These are phyloP conservation scores for Hermodice carunculata DNA, from an alignment of 2,888 invertebrate genomes.

Conservation along the genomic window DNA sequence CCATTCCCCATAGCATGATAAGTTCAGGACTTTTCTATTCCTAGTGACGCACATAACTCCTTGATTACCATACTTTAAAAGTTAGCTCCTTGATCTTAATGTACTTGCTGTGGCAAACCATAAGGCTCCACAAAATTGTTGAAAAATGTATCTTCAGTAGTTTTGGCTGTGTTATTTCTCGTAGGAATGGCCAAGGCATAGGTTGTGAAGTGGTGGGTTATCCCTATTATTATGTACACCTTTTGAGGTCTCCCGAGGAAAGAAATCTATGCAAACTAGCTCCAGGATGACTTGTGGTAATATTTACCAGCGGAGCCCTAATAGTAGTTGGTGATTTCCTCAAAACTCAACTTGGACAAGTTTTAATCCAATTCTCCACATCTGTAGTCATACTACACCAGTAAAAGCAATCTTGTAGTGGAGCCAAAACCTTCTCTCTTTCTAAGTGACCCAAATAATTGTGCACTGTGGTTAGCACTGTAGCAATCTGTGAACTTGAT, in stretches of 20 bases:
- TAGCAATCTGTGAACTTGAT: neutral
- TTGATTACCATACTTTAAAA: conserved; percentile 29
- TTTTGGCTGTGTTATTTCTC: conserved; percentile 23
- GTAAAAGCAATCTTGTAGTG: neutral
- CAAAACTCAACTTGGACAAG: neutral
- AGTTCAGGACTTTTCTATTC: conserved; percentile 29
- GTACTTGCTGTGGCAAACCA: conserved; percentile 24
- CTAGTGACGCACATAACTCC: conserved; percentile 24
- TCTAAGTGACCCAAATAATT: neutral
- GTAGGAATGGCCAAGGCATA: conserved; percentile 19
- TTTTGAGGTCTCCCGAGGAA: too few relatives aligned
- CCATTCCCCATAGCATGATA: conserved; percentile 29
- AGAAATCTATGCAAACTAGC: too few relatives aligned
- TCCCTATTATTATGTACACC: too few relatives aligned
- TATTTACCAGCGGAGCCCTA: neutral
- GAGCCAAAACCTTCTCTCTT: neutral
- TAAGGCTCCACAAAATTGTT: conserved; percentile 17
- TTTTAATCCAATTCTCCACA: conserved; percentile 10
- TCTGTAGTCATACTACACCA: conserved; percentile 57
- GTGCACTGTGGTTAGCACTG: neutral
- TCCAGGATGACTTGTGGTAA: conserved; percentile 7
- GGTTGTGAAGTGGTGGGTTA: conserved; percentile 14
- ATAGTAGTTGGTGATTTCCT: neutral
- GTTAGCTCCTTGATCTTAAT: conserved; percentile 33
- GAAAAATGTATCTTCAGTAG: conserved; percentile 19